These are phyloP conservation scores for Cryptus armator DNA, from an alignment of 2,888 invertebrate genomes.

Conservation along the genomic window DNA sequence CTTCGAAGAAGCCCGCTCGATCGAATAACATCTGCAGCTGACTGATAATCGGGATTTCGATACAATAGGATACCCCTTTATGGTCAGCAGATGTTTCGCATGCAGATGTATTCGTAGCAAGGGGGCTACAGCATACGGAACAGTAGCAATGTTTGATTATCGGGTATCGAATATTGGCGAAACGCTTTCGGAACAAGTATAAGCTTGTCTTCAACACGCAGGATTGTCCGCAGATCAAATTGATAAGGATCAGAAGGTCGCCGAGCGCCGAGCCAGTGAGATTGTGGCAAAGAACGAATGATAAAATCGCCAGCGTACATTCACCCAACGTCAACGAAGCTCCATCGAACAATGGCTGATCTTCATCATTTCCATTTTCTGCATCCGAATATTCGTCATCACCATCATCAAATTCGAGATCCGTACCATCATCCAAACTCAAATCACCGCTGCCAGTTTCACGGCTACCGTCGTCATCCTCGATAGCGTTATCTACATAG, in stretches of 20 bases:
- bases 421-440: background rate
- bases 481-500: background rate
- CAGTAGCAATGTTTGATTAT: background rate
- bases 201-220: too few relatives aligned
- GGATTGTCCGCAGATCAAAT: too few relatives aligned
- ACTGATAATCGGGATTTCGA: too few relatives aligned
- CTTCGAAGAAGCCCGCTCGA: too few relatives aligned
- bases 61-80: slow-evolving; percentile 13
- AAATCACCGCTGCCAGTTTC: background rate
- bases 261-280: too few relatives aligned
- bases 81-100: background rate
- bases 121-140: background rate
- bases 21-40: too few relatives aligned
- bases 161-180: too few relatives aligned
- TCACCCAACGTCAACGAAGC: background rate
- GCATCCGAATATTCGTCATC: background rate
- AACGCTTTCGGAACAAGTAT: too few relatives aligned
- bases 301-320: too few relatives aligned
- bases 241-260: too few relatives aligned
- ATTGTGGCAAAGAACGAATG: too few relatives aligned
- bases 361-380: background rate
- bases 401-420: background rate
- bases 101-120: background rate
- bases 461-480: background rate
- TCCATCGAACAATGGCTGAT: background rate